Conservation (phyloP, 2,113 vertebrate species). For the Phrynocephalus versicolor region DNA sequence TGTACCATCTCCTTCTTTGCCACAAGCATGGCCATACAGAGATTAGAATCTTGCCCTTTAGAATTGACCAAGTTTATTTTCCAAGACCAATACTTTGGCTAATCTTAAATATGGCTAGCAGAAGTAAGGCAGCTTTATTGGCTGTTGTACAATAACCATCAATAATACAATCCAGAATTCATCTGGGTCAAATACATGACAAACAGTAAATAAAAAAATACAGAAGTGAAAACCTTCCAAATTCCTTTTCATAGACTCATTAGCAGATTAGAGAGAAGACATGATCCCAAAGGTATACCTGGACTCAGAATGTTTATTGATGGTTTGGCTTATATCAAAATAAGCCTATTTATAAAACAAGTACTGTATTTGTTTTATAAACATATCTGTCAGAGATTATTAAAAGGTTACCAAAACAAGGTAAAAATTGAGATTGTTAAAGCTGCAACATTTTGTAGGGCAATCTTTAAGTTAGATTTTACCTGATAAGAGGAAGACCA, state of each 20-base stretch:
- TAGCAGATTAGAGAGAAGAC: background rate
- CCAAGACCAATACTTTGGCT: background rate
- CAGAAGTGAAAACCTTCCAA: background rate
- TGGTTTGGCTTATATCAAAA: background rate
- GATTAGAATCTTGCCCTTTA: background rate
- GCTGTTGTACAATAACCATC: background rate
- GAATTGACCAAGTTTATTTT: background rate
- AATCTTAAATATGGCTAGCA: background rate
- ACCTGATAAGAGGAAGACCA: background rate
- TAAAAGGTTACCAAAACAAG: constrained; percentile 9
- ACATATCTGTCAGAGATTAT: background rate
- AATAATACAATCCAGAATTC: background rate
- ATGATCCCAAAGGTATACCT: background rate
- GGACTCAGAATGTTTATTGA: background rate
- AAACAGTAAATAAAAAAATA: background rate
- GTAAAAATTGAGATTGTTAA: constrained; percentile 10
- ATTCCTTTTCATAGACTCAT: background rate
- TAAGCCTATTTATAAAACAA: background rate
- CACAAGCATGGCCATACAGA: background rate
- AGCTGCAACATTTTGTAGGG: constrained; percentile 2
- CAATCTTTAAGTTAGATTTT: background rate
- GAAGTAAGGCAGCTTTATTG: background rate
- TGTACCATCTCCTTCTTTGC: background rate
- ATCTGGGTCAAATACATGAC: background rate
- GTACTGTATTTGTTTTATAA: background rate